Evolutionary conservation across 2,113 vertebrate genomes (phyloP).

Genomic region (Semnornis frantzii): DNA sequence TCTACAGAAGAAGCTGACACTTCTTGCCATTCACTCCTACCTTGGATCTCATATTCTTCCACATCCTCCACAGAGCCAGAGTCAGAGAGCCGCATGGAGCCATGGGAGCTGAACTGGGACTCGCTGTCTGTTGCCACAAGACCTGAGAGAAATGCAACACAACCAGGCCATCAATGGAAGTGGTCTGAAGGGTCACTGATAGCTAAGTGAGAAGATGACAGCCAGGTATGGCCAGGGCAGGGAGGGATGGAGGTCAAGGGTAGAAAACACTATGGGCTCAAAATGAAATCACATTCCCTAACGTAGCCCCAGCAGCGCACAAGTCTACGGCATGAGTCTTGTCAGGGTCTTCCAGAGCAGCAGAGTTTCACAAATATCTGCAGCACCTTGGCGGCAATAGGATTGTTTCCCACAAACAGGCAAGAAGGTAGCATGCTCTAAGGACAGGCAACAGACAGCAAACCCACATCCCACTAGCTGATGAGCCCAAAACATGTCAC

Average conservation of each 20-base stretch:
- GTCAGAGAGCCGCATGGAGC: constrained; percentile 87
- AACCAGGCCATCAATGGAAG: neutral
- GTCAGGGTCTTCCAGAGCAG: neutral
- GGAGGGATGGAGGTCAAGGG: neutral
- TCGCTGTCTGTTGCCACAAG: constrained; percentile 86
- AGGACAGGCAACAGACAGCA: neutral
- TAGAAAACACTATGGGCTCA: neutral
- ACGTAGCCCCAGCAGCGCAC: neutral
- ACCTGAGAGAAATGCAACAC: constrained; percentile 68
- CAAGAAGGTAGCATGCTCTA: neutral
- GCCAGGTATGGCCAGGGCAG: neutral
- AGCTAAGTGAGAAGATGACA: neutral
- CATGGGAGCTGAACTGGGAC: constrained; percentile 88
- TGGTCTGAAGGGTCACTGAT: neutral
- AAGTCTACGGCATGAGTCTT: neutral
- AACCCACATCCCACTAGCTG: neutral
- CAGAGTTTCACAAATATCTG: neutral
- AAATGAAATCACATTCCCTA: neutral
- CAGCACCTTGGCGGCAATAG: neutral
- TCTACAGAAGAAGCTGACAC: neutral
- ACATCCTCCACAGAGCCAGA: constrained; percentile 88
- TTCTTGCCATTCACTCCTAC: constrained; percentile 71
- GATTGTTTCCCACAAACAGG: neutral
- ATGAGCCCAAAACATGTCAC: constrained; percentile 33
- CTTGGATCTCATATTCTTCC: constrained; percentile 89